These are phyloP conservation scores for Columba livia DNA, from an alignment of 2,113 vertebrate genomes.

Conservation along the genomic window DNA sequence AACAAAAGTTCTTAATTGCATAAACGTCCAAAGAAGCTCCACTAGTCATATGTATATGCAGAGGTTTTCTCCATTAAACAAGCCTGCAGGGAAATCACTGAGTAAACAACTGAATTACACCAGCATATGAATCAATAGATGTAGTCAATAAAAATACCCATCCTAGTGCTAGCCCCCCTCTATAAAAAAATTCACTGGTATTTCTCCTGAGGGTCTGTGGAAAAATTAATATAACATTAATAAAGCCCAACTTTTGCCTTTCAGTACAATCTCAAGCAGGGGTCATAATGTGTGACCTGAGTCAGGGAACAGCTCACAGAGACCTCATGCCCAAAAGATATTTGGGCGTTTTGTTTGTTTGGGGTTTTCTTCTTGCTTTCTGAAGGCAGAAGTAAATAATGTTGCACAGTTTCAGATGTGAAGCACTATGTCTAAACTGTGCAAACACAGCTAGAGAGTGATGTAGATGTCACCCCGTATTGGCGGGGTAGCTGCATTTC, in stretches of 20 bases:
- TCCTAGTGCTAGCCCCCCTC: neutral
- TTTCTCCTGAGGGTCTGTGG: conserved; percentile 17
- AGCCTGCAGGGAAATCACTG: neutral
- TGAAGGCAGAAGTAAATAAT: neutral
- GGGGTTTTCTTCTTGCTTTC: neutral
- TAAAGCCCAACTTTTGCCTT: neutral
- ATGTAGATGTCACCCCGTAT: neutral
- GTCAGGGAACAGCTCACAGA: neutral
- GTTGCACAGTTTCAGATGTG: neutral
- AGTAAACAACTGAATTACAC: neutral
- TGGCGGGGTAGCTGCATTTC: neutral
- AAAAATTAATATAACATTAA: conserved; percentile 21
- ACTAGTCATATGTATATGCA: neutral
- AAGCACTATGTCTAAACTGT: neutral
- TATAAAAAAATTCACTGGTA: neutral
- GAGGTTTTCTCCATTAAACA: neutral
- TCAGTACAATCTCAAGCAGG: neutral
- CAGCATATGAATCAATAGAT: neutral
- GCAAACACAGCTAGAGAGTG: neutral
- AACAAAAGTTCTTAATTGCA: neutral
- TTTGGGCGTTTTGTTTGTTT: neutral
- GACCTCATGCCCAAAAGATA: neutral
- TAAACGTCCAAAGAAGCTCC: neutral
- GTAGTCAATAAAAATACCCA: conserved; percentile 19
- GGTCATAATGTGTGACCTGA: neutral